Percentiles rank a stretch among this genome's conserved stretches.
Conservation (phyloP, 2,113 vertebrate species). For the Anseranas semipalmata region DNA sequence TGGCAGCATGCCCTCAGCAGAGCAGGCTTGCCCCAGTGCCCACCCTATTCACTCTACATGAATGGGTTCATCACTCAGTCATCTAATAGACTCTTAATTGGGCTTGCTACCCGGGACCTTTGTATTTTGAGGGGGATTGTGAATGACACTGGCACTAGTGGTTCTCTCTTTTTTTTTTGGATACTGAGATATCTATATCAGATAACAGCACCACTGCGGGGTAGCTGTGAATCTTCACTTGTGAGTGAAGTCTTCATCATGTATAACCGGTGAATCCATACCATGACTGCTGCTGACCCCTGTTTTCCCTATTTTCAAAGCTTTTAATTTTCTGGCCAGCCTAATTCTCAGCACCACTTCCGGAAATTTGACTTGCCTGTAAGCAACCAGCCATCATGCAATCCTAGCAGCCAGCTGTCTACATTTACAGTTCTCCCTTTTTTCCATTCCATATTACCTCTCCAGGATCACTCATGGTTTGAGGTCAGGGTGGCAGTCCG, state of each 20-base stretch:
- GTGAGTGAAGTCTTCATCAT: not conserved
- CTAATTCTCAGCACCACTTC: not conserved
- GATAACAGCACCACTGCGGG: not conserved
- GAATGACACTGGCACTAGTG: accelerated
- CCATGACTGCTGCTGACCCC: not conserved
- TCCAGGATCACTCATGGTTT: not conserved
- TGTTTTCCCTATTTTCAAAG: not conserved
- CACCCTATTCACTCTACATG: not conserved
- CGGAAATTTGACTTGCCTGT: not conserved
- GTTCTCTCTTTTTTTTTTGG: not conserved
- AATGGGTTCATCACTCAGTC: not conserved
- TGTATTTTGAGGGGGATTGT: not conserved
- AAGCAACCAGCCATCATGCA: not conserved
- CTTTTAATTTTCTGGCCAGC: not conserved
- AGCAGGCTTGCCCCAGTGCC: not conserved
- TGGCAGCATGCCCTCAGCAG: not conserved
- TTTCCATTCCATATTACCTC: not conserved
- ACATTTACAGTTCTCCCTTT: not conserved
- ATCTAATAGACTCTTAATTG: not conserved
- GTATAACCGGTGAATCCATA: not conserved
- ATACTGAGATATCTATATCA: not conserved
- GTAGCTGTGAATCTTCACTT: not conserved
- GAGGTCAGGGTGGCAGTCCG: not conserved
- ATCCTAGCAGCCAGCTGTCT: not conserved
- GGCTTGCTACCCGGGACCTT: not conserved